Conservation (phyloP, 2,113 vertebrate genomes). For the cat (Felis catus) region F.catus_Fca126_mat1.0 CM031414.1:6287001-6287500, state of each 20-base stretch:
- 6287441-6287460: no score
- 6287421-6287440: fast-evolving
- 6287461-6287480: background rate
- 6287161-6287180: background rate
- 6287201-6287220: background rate
- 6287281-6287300: background rate
- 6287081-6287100: fast-evolving
- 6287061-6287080: fast-evolving
- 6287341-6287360: background rate
- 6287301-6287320: background rate
- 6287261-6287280: conserved; percentile 37
- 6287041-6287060: background rate
- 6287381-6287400: background rate
- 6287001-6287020: fast-evolving
- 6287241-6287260: background rate
- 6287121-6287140: background rate
- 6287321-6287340: background rate
- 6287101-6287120: background rate
- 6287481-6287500: background rate
- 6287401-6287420: background rate
- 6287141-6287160: background rate
- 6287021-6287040: background rate
- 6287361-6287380: background rate
- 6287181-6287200: background rate
- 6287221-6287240: background rate